Percentiles rank a stretch among this genome's conserved stretches.
These are phyloP conservation scores for Pocillopora verrucosa DNA, from an alignment of 64 coral and sea anemone species.

Conservation along the genomic window DNA sequence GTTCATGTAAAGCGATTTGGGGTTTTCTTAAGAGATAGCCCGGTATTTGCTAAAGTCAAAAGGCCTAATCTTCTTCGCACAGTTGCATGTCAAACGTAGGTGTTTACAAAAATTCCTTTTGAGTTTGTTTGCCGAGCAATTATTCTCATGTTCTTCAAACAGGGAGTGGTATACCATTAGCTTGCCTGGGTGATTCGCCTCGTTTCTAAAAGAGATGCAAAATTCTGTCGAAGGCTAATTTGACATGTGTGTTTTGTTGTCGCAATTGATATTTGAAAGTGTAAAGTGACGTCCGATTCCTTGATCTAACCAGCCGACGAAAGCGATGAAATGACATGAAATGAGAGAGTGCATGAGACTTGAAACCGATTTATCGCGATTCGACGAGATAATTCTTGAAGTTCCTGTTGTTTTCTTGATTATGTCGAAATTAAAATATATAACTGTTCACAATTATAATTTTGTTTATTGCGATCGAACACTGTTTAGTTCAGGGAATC, in stretches of 20 bases:
- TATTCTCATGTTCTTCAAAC: not conserved
- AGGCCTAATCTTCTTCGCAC: not conserved
- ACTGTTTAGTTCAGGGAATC: not conserved
- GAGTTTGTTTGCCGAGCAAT: not conserved
- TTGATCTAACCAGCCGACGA: conserved; percentile 25
- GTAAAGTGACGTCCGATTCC: not conserved
- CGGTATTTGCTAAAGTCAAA: not conserved
- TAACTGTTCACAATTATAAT: not conserved
- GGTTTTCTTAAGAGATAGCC: not conserved
- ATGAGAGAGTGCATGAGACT: not conserved
- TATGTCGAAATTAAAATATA: not conserved
- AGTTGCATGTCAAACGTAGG: not conserved
- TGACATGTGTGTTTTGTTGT: not conserved
- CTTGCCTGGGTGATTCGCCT: too few relatives aligned
- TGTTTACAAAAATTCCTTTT: not conserved
- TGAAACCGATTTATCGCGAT: not conserved
- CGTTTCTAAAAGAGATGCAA: not conserved
- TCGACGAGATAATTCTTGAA: not conserved
- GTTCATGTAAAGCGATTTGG: not conserved
- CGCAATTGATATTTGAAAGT: not conserved
- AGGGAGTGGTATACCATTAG: not conserved
- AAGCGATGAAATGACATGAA: not conserved
- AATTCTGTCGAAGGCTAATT: not conserved
- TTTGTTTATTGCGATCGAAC: not conserved
- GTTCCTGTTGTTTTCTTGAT: conserved; percentile 5